phyloP scores from a whole-genome alignment of 2,113 vertebrate species.

The Brachypodius melanocephalos region DNA sequence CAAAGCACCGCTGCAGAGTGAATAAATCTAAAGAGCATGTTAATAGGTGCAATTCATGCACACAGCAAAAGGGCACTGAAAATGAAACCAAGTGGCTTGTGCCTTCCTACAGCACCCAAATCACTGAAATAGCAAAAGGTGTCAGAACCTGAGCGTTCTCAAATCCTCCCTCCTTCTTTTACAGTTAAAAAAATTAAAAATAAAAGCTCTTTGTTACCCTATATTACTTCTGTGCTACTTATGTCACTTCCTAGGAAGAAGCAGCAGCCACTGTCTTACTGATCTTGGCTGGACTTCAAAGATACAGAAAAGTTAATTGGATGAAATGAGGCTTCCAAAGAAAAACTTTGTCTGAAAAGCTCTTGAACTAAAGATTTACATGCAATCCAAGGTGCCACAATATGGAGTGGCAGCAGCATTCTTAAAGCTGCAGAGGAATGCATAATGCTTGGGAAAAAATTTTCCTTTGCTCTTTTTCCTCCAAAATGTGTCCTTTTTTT shows the following conservation, averaged over 20 bases:
- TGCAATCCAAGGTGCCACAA: not conserved
- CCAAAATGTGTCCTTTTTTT: not conserved
- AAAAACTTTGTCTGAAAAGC: not conserved
- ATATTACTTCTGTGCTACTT: not conserved
- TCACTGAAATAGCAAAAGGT: not conserved
- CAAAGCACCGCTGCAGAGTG: not conserved
- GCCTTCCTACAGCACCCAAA: not conserved
- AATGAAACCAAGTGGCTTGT: not conserved
- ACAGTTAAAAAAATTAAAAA: not conserved
- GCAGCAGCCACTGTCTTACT: not conserved
- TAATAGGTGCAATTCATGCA: not conserved
- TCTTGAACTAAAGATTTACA: not conserved
- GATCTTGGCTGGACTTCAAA: slow-evolving; percentile 33
- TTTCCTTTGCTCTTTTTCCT: not conserved
- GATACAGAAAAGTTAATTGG: slow-evolving; percentile 36
- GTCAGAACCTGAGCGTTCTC: not conserved
- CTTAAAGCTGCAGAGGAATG: not conserved
- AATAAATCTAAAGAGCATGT: not conserved
- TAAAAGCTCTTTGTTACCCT: not conserved
- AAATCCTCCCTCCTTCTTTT: not conserved
- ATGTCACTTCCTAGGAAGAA: not conserved
- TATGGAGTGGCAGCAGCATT: not conserved
- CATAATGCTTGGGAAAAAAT: not conserved
- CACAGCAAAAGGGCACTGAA: not conserved
- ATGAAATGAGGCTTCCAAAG: slow-evolving; percentile 12